These are phyloP conservation scores for Diachasmimorpha longicaudata DNA, from an alignment of 1,140 invertebrate species.

Conservation along the genomic window DNA sequence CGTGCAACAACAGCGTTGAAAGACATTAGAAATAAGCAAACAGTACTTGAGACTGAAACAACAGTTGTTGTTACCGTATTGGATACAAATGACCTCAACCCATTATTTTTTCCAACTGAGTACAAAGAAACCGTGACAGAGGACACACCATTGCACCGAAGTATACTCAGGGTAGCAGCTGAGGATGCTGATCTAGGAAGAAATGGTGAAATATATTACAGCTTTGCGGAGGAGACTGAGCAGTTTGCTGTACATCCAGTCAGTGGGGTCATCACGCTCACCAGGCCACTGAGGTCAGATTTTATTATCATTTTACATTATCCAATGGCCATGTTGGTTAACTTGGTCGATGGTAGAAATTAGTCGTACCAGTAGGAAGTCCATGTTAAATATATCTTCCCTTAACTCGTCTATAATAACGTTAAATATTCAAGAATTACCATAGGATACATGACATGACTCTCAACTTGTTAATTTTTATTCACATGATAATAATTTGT, in stretches of 20 bases:
- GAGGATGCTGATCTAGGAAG: constrained; percentile 93
- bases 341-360: background rate
- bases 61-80: constrained; percentile 80
- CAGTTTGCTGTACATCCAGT: constrained; percentile 92
- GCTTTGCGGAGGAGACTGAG: constrained; percentile 81
- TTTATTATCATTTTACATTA: constrained; percentile 21
- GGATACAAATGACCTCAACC: constrained; percentile 92
- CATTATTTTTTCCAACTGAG: constrained; percentile 85
- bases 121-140: constrained; percentile 90
- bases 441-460: background rate
- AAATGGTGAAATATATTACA: constrained; percentile 97
- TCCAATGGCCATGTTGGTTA: background rate
- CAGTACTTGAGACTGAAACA: constrained; percentile 72
- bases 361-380: constrained; percentile 8
- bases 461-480: constrained; percentile 12
- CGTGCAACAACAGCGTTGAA: constrained; percentile 72
- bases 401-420: background rate
- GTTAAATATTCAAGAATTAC: background rate
- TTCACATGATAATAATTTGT: background rate
- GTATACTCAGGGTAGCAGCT: constrained; percentile 78
- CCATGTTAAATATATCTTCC: background rate
- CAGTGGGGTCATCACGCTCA: constrained; percentile 85
- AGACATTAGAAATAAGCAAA: constrained; percentile 65
- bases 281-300: constrained; percentile 72
- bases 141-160: constrained; percentile 83